Evolutionary conservation across 2,797 vertebrate species (phyloP).

Genomic region (Austrolebias charrua): DNA sequence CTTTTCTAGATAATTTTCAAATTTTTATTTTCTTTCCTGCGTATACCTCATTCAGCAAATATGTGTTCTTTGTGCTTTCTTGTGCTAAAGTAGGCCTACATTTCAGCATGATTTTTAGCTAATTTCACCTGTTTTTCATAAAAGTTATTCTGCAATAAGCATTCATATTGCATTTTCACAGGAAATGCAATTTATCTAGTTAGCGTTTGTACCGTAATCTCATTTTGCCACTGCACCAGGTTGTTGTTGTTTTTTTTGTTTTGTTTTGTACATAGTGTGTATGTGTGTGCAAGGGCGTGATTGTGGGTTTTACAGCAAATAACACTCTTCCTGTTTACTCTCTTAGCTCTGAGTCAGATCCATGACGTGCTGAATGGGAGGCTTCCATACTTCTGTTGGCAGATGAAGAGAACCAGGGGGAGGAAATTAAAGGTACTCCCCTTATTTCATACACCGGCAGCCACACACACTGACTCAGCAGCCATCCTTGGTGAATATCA

Average conservation of each 20-base stretch:
- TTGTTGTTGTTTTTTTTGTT: constrained; percentile 20
- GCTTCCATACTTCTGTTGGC: constrained; percentile 55
- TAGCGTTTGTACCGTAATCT: constrained; percentile 21
- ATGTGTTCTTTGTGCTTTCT: too few relatives aligned
- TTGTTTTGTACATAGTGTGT: neutral
- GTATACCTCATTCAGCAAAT: too few relatives aligned
- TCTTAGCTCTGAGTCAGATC: constrained; percentile 72
- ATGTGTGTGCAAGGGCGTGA: constrained; percentile 15
- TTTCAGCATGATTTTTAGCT: too few relatives aligned
- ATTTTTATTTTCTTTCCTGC: too few relatives aligned
- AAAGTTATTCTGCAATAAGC: too few relatives aligned
- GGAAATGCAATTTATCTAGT: neutral
- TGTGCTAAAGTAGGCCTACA: too few relatives aligned
- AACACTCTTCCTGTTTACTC: constrained; percentile 79
- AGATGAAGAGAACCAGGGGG: constrained; percentile 52
- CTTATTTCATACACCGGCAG: constrained; percentile 74
- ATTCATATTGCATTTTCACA: neutral
- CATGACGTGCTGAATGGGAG: constrained; percentile 60
- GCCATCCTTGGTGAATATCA: constrained; percentile 40
- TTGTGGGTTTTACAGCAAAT: constrained; percentile 48
- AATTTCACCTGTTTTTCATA: too few relatives aligned
- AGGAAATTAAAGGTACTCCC: constrained; percentile 77
- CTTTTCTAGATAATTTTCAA: too few relatives aligned
- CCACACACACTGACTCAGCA: constrained; percentile 75
- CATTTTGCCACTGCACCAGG: constrained; percentile 15